phyloP scores from a whole-genome alignment of 2,888 invertebrate genomes.

The Phragmatobia fuliginosa region DNA sequence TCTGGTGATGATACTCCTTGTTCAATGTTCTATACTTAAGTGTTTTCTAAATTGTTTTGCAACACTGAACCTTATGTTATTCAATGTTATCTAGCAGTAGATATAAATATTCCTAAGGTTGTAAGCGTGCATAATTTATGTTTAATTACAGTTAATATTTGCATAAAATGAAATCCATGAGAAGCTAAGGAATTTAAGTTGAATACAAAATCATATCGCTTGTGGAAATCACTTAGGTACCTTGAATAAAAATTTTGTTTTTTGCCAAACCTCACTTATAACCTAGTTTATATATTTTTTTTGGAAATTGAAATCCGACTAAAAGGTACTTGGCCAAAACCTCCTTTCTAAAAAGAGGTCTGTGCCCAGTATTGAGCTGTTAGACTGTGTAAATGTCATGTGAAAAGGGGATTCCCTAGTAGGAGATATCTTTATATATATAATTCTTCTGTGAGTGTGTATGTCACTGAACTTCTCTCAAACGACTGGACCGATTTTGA shows the following conservation, averaged over 20 bases:
- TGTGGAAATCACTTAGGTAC: neutral
- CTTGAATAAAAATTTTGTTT: neutral
- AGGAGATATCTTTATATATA: too few relatives aligned
- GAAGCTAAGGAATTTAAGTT: neutral
- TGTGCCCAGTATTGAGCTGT: too few relatives aligned
- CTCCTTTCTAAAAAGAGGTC: too few relatives aligned
- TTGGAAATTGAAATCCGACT: neutral
- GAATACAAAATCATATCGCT: neutral
- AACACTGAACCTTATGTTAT: constrained; percentile 28
- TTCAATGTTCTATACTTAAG: constrained; percentile 11
- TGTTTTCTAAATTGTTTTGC: constrained; percentile 14
- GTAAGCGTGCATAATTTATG: constrained; percentile 35
- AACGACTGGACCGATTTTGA: too few relatives aligned
- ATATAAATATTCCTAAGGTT: constrained; percentile 40
- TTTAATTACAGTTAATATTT: constrained; percentile 18
- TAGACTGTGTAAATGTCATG: too few relatives aligned
- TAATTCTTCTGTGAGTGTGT: too few relatives aligned
- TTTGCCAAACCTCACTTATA: too few relatives aligned
- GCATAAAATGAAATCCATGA: constrained; percentile 5
- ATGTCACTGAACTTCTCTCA: too few relatives aligned
- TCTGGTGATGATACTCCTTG: too few relatives aligned
- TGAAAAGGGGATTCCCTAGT: too few relatives aligned
- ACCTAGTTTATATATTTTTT: too few relatives aligned
- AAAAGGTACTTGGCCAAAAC: too few relatives aligned
- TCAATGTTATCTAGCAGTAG: constrained; percentile 27